These are phyloP conservation scores for Euclidia mi DNA, from an alignment of 2,888 invertebrate species.

Conservation along the genomic window DNA sequence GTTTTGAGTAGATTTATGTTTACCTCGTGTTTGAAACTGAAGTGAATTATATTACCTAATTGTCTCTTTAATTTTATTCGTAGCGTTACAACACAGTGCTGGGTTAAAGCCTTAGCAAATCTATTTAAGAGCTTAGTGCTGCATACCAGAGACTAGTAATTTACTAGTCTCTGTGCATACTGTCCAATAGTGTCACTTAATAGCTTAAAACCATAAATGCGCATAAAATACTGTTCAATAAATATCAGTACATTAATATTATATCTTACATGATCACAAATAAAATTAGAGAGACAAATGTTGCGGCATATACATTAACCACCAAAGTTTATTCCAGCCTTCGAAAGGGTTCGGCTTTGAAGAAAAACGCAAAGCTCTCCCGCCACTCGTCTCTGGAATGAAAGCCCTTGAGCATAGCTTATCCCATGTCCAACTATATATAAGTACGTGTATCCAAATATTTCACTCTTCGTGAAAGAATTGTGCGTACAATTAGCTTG, in stretches of 20 bases:
- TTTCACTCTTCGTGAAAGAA: slow-evolving; percentile 31
- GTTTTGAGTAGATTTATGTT: too few species aligned
- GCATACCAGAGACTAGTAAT: too few species aligned
- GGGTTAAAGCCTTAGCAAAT: too few species aligned
- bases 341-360: slow-evolving; percentile 38
- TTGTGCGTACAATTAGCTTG: slow-evolving; percentile 28
- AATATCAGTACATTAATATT: background rate
- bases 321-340: slow-evolving; percentile 24
- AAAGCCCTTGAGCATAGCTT: slow-evolving; percentile 56
- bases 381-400: slow-evolving; percentile 35
- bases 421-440: slow-evolving; percentile 43
- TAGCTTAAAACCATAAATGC: too few species aligned
- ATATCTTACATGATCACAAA: background rate
- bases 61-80: too few species aligned
- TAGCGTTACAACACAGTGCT: too few species aligned
- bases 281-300: slow-evolving; percentile 16
- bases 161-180: too few species aligned
- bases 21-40: too few species aligned
- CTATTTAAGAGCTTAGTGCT: too few species aligned
- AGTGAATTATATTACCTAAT: too few species aligned
- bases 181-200: too few species aligned
- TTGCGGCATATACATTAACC: slow-evolving; percentile 20
- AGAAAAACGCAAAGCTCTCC: slow-evolving; percentile 44
- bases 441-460: slow-evolving; percentile 22
- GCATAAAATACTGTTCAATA: background rate